phyloP scores from a whole-genome alignment of 2,797 vertebrate genomes.

The Phoxinus dragarum region DNA sequence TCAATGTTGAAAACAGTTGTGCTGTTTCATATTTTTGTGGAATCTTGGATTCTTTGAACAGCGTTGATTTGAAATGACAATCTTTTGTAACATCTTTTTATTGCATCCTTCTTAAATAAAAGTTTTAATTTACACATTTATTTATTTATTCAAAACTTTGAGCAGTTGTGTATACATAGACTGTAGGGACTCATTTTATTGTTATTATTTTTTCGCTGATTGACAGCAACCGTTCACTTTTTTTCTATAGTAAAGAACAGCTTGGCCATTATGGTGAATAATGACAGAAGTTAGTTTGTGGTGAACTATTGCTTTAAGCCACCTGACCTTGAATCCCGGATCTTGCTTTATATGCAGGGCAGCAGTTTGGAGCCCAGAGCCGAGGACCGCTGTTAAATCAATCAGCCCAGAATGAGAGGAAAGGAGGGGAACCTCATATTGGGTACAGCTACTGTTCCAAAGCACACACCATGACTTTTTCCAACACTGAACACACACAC shows the following conservation, averaged over 20 bases:
- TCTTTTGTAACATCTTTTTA: background rate
- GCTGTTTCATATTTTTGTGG: background rate
- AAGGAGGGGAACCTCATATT: slow-evolving; percentile 1
- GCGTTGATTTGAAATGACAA: background rate
- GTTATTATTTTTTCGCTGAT: background rate
- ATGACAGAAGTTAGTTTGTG: background rate
- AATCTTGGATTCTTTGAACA: background rate
- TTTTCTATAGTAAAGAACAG: background rate
- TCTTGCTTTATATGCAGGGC: slow-evolving; percentile 68
- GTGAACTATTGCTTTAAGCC: slow-evolving; percentile 2
- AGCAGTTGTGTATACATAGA: background rate
- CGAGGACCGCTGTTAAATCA: slow-evolving; percentile 36
- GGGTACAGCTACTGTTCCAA: slow-evolving; percentile 26
- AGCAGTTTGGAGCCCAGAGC: slow-evolving; percentile 54
- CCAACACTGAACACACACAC: slow-evolving; percentile 27
- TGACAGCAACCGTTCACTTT: background rate
- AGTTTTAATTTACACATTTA: background rate
- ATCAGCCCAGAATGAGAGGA: slow-evolving; percentile 34
- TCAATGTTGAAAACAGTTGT: background rate
- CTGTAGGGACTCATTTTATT: background rate
- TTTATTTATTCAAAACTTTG: background rate
- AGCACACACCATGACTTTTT: slow-evolving; percentile 23
- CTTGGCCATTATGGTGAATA: background rate
- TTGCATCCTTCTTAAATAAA: background rate
- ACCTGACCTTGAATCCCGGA: slow-evolving; percentile 63